Conservation (phyloP, 2,113 vertebrate species). For the Arvicanthis niloticus region DNA sequence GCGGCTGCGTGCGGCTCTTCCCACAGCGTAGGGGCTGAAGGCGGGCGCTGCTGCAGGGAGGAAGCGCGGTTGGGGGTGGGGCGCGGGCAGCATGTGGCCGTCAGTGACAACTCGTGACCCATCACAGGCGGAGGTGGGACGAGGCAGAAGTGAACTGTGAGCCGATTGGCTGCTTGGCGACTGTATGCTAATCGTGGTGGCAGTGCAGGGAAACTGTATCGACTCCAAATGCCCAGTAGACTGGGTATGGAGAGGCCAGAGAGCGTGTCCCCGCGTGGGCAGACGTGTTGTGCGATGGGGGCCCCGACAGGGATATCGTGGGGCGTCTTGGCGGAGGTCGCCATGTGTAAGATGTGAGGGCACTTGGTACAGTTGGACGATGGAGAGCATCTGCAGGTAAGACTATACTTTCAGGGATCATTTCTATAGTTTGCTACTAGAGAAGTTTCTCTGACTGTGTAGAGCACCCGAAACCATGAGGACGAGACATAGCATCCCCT, state of each 20-base stretch:
- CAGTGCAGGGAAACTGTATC: rapidly evolving
- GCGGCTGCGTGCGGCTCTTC: no score
- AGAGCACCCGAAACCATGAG: constrained; percentile 64
- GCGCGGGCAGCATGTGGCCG: neutral
- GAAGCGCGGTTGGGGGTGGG: no score
- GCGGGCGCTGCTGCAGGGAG: neutral
- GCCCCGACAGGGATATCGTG: no score
- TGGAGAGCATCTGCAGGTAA: rapidly evolving
- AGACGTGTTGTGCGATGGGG: no score
- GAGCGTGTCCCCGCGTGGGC: no score
- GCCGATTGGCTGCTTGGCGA: constrained; percentile 46
- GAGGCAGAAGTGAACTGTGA: neutral
- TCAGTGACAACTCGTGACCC: neutral
- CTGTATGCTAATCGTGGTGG: constrained; percentile 54
- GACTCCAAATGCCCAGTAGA: neutral
- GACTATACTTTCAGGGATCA: constrained; percentile 51
- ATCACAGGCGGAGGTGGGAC: neutral
- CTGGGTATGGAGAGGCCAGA: no score
- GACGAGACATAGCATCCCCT: rapidly evolving
- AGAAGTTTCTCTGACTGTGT: constrained; percentile 53
- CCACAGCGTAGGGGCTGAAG: neutral
- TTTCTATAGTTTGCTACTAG: constrained; percentile 66
- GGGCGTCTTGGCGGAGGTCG: neutral
- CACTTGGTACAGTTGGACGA: rapidly evolving
- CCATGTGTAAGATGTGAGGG: rapidly evolving